Evolutionary conservation across 1,140 invertebrate species (phyloP).

Genomic region (Charaxes varanes): DNA sequence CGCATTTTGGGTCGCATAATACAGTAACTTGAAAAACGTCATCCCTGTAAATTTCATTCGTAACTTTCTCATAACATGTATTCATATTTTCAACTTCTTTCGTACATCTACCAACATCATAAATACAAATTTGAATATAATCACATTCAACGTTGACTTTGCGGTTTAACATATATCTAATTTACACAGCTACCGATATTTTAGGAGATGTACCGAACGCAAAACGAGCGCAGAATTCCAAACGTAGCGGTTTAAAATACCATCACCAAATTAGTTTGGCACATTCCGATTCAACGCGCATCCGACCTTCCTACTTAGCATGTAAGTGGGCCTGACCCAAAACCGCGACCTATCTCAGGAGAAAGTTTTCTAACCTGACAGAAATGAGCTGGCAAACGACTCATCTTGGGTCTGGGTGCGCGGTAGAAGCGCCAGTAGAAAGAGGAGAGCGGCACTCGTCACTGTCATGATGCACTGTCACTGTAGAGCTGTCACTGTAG

Average conservation of each 20-base stretch:
- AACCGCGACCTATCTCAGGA: constrained; percentile 7
- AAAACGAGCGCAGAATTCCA: background rate
- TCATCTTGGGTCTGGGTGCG: constrained; percentile 77
- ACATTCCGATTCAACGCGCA: constrained; percentile 21
- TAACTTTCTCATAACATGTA: no score
- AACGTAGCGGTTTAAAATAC: constrained; percentile 19
- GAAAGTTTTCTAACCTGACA: constrained; percentile 77
- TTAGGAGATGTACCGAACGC: constrained; percentile 8
- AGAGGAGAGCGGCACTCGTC: constrained; percentile 21
- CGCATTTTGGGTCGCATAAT: no score
- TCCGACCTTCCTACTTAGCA: constrained; percentile 12
- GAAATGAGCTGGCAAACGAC: constrained; percentile 83
- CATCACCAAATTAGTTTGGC: constrained; percentile 24
- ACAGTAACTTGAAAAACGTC: no score
- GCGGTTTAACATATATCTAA: no score
- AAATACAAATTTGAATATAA: no score
- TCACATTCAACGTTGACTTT: no score
- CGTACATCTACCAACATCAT: no score
- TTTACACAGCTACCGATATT: constrained; percentile 11
- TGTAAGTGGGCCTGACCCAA: constrained; percentile 18
- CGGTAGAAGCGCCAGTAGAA: constrained; percentile 27
- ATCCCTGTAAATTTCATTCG: no score
- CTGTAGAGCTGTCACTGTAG: no score
- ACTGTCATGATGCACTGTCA: constrained; percentile 44
- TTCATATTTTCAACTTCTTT: no score